Percentiles rank a stretch among this genome's conserved stretches.
These are phyloP conservation scores for Fragum fragum DNA, from an alignment of 2,888 invertebrate species.

Conservation along the genomic window DNA sequence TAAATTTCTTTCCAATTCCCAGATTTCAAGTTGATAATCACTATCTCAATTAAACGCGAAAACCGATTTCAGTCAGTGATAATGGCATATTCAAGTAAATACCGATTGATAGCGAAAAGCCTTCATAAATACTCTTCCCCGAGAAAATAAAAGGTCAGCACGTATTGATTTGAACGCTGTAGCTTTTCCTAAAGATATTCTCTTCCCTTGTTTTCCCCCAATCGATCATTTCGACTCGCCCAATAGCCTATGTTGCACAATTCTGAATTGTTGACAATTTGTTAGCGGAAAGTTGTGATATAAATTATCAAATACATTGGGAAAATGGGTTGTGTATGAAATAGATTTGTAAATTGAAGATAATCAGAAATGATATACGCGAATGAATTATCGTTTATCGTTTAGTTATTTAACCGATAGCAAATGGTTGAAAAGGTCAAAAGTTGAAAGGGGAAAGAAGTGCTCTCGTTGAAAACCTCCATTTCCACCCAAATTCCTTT, in stretches of 20 bases:
- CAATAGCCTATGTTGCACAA: slow-evolving; percentile 6
- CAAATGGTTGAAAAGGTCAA: no score
- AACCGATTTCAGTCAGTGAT: neutral
- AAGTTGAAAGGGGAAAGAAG: no score
- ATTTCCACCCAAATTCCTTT: no score
- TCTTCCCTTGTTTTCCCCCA: neutral
- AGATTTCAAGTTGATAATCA: neutral
- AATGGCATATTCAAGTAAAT: slow-evolving; percentile 17
- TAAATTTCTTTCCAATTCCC: neutral
- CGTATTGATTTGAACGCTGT: slow-evolving; percentile 18
- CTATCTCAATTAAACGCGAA: neutral
- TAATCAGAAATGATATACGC: no score
- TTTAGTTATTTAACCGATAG: no score
- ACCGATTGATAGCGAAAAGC: slow-evolving; percentile 27
- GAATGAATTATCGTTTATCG: no score
- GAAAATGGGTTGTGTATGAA: no score
- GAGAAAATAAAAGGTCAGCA: slow-evolving; percentile 21
- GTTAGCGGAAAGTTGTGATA: neutral
- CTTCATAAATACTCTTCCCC: slow-evolving; percentile 19
- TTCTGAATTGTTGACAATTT: neutral
- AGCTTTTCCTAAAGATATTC: neutral
- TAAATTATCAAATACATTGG: no score
- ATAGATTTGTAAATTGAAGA: no score
- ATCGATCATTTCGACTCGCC: neutral
- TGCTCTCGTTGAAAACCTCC: no score